Evolutionary conservation across 2,888 invertebrate species (phyloP), one percentile per base, ranked within the genome.

Genomic region (Hirtodrosophila duncani): DNA sequence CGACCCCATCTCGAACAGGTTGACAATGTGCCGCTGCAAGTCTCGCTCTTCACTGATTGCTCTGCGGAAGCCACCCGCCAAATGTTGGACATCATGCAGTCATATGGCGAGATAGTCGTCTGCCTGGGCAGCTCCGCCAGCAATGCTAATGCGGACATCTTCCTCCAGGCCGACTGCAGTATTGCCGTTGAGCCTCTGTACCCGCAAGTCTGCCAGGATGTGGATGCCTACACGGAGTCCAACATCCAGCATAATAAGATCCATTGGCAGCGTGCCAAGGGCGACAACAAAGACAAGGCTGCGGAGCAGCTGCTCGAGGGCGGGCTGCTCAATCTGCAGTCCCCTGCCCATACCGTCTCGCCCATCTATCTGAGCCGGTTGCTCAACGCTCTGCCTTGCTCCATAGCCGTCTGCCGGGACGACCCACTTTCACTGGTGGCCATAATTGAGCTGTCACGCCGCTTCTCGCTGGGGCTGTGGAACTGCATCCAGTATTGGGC

Each of bases 41-140:
- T 99, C 10, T 98, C 98, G 0, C 89, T 99, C 7, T 99, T 99
- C 87, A 99, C 99, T 0, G 99, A 99, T 88, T 99, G 98, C 88
- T 96, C 94, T 1, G 92, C 97, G n/a, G 89, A 91, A 62, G 96
- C 95, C 8, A 97, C 97, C 0, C 89, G 92, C 18, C 94, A 95
- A 87, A 99, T 99, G 99, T 88, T 95, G 58, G 91, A 92, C 74
- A 98, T 99, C 51, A 98, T 99, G 97, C 95, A 96, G 85, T 93
- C 93, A 45, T 96, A 98, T 85, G 96, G 96, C 1, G 98, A 99
- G 88, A 95, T 98, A 14, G 97, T 98, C 0, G 94, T 97, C 75
- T 95, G 97, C 14, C 89, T 99, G 81, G 98, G 98, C 4, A 98
- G 97, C 3, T 92, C 94, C 8, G 94, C 96, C 0, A 91, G 90